Evolutionary conservation across 1,140 invertebrate species (phyloP), one percentile per base, ranked within the genome.

Genomic region (Habropoda laboriosa): DNA sequence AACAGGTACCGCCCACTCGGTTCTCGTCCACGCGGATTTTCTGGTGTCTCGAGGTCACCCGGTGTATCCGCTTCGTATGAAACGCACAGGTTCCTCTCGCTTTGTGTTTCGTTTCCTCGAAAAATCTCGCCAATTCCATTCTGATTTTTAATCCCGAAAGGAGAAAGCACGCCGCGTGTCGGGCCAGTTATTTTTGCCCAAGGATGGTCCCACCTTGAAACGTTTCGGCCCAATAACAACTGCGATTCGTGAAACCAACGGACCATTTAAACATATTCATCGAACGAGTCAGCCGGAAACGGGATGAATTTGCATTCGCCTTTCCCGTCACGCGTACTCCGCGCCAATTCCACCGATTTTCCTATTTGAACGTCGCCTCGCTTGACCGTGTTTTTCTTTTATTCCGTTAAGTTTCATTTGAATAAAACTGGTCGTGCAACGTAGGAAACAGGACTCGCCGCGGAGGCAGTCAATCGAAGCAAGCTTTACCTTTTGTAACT

Each of bases 21-120:
- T 76, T 81, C 60, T 75, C 79, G 87, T 85, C 88, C 88, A 85
- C 80, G 85, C 80, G 79, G 80, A 72, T 83, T 85, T 89, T 88
- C 83, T 85, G 81, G 81, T 79, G 78, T 83, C 85, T 83, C 89
- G 89, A 89, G 89, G 89, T 88, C 89, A 87, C 86, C 86, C 80
- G 83, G 85, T 89, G 85, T 87, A 84, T 82, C 74, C 73, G 77
- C 71, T 53, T 80, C 49, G 51, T 79, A 86, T 74, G 45, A 82
- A 82, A 79, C 21, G 32, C 30, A 30, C 67, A 76, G 68, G 71
- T 66, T 74, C 53, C 47, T 58, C 38, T 67, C 67, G 66, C 51
- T 40, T 75, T 30, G 57, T n/a, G 21, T 66, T 66, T 57, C 72
- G 27, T 16, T 38, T n/a, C 6, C 45, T 55, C 40, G 53, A 35